Base-by-base conservation (phyloP, 2,113 vertebrate species). In the Uria lomvia region DNA sequence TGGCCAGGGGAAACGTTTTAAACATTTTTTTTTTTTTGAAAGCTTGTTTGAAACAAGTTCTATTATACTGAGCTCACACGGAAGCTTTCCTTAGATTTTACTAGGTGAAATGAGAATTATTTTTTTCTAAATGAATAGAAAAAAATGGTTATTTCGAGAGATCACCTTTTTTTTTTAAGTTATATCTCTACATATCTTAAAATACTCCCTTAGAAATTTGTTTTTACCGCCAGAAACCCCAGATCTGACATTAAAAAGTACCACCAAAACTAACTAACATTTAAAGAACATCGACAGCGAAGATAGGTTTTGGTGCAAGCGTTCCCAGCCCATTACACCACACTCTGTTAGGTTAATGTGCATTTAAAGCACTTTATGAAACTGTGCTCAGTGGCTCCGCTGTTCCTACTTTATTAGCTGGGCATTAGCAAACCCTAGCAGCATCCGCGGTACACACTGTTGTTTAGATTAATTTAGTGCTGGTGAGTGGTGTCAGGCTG, bases 391-490 rank as follows among this genome's bases (percentile, higher is more conserved):
- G 58, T 0, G 9, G 17, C 58, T 81, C 80, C 42, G 52, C 60
- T 52, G 1, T 18, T 65, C 38, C 89, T 36, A 10, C 47, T 81
- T 89, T 92, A 65, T 89, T 22, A 90, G 60, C 34, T 1, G 5
- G 65, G 80, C 65, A 49, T 74, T n/a, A 87, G 55, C 77, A 87
- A 81, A 43, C 38, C 66, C 56, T 26, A 62, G 68, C 80, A 84
- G 72, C 18, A 21, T 3, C 47, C 3, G 0, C 4, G 40, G 50
- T 50, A 80, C 55, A 55, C 24, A 7, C 22, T n/a, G 77, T 43
- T 87, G 90, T 91, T 94, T 49, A 90, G 94, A 93, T 94, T 96
- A 95, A 96, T 97, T 94, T 42, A 82, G 66, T 7, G 23, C 92
- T 68, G 80, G 74, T 53, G 87, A 89, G 77, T 3, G 49, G 84